Conservation (phyloP, 2,113 vertebrate genomes). For the Rhinolophus ferrumequinum region DNA sequence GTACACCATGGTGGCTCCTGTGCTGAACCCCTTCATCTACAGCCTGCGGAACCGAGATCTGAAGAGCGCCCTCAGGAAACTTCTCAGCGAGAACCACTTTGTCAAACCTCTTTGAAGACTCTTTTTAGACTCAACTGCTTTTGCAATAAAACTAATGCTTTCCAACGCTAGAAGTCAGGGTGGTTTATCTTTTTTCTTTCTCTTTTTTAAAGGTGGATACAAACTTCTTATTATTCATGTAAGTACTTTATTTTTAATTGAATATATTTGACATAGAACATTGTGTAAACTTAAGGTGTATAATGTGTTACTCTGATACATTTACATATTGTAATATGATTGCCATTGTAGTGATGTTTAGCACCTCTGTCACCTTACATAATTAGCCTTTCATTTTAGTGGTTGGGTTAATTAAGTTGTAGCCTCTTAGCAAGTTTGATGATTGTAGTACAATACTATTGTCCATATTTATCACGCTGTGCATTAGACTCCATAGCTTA, state of each 20-base stretch:
- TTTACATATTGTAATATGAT: background rate
- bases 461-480: background rate
- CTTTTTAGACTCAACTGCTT: background rate
- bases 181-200: background rate
- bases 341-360: background rate
- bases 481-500: background rate
- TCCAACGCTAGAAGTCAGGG: background rate
- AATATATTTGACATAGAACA: background rate
- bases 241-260: background rate
- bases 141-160: background rate
- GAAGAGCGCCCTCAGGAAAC: background rate
- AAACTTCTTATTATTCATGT: background rate
- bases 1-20: background rate
- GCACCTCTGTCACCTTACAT: background rate
- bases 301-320: background rate
- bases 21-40: constrained; percentile 56
- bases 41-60: constrained; percentile 51
- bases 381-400: background rate
- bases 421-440: background rate
- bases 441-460: background rate
- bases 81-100: background rate
- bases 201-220: background rate
- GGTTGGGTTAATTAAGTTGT: background rate
- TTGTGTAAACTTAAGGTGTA: background rate
- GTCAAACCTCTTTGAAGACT: background rate